Percentiles rank a stretch among this genome's conserved stretches.
Conservation (phyloP, 2,888 invertebrate species). For the Ornithoptera alexandrae region DNA sequence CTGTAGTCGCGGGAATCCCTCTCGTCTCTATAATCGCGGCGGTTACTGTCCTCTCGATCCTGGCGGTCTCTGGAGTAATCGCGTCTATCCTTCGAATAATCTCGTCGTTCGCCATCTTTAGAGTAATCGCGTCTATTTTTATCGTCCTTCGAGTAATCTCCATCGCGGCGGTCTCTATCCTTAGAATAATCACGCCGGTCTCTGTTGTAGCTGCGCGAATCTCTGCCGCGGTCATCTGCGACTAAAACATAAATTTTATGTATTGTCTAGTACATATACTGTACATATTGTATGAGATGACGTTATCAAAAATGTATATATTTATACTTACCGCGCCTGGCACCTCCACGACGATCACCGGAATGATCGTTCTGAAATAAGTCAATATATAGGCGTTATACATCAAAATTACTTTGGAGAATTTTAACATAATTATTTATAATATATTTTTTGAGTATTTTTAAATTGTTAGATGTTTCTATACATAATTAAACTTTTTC, state of each 20-base stretch:
- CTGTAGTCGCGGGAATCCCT: conserved; percentile 37
- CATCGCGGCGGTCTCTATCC: conserved; percentile 41
- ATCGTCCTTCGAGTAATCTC: conserved; percentile 32
- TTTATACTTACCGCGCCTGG: conserved; percentile 61
- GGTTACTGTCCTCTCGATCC: conserved; percentile 37
- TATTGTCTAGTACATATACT: not conserved
- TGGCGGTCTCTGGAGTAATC: conserved; percentile 38
- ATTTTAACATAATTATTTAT: too few species aligned
- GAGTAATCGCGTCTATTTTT: conserved; percentile 38
- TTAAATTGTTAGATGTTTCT: too few species aligned
- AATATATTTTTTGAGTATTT: too few species aligned
- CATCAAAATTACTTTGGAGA: too few species aligned
- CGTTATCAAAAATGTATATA: not conserved
- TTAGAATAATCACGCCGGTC: conserved; percentile 45
- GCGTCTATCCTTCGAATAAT: conserved; percentile 39
- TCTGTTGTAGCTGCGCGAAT: conserved; percentile 65
- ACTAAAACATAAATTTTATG: not conserved
- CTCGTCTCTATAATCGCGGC: conserved; percentile 29
- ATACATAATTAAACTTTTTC: too few species aligned
- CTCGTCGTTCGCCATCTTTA: conserved; percentile 37
- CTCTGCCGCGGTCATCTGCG: conserved; percentile 53
- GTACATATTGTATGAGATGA: not conserved
- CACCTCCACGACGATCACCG: conserved; percentile 63
- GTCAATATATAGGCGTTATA: not conserved
- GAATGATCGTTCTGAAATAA: conserved; percentile 67